Conservation (phyloP, 2,113 vertebrate genomes). For the Lepisosteus osseus region DNA sequence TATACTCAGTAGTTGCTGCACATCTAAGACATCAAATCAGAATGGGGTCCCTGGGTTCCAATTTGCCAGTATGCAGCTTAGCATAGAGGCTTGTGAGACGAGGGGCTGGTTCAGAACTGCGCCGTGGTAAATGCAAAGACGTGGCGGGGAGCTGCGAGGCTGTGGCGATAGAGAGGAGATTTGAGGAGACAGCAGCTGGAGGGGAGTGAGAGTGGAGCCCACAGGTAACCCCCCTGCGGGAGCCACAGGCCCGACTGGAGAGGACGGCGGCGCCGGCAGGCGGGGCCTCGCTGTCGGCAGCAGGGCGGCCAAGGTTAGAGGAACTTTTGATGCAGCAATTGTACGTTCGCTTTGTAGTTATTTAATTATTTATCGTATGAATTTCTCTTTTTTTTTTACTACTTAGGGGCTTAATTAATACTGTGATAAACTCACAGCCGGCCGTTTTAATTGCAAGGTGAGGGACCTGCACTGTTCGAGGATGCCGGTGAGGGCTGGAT, state of each 20-base stretch:
- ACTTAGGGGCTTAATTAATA: slow-evolving; percentile 22
- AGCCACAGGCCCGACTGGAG: slow-evolving; percentile 16
- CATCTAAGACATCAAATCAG: too few species aligned
- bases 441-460: slow-evolving; percentile 12
- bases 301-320: neutral
- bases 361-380: slow-evolving; percentile 7
- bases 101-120: too few species aligned
- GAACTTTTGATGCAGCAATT: neutral
- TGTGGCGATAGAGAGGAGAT: neutral
- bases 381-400: neutral
- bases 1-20: too few species aligned
- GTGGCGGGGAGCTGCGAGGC: neutral
- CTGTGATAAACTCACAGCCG: slow-evolving; percentile 1
- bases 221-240: slow-evolving; percentile 3
- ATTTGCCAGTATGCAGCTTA: too few species aligned
- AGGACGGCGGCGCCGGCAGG: neutral
- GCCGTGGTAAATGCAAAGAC: neutral
- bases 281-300: neutral
- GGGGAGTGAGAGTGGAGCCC: neutral
- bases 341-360: neutral
- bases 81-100: too few species aligned
- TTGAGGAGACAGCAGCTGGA: neutral
- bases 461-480: neutral
- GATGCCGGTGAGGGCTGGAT: neutral
- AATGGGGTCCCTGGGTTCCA: too few species aligned